phyloP scores from a whole-genome alignment of 2,888 invertebrate species.

The Macrophya alboannulata region DNA sequence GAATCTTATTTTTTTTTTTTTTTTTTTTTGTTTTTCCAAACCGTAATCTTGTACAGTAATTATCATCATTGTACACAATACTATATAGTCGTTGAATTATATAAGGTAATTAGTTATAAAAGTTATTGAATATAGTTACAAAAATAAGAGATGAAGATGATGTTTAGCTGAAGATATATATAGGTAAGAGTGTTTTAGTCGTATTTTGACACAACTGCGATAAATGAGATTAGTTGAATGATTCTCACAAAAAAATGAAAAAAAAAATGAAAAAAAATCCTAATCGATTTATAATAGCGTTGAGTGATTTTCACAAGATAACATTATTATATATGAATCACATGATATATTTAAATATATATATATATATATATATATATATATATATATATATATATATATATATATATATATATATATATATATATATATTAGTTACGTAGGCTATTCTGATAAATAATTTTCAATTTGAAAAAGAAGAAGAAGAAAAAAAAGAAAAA shows the following conservation, averaged over 20 bases:
- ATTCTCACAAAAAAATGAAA: constrained; percentile 37
- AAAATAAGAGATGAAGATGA: constrained; percentile 60
- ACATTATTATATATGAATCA: constrained; percentile 50
- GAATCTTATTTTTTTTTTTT: not conserved
- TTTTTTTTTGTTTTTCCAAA: not conserved
- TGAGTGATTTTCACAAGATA: constrained; percentile 42
- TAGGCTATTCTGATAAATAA: constrained; percentile 57
- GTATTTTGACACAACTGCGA: constrained; percentile 73
- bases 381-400: constrained; percentile 60
- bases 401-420: constrained; percentile 54
- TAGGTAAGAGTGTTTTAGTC: constrained; percentile 62
- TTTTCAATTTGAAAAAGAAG: constrained; percentile 52
- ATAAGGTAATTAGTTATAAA: constrained; percentile 57
- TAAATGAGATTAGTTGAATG: constrained; percentile 53
- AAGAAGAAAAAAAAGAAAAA: constrained; percentile 20
- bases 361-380: constrained; percentile 60
- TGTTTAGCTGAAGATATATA: constrained; percentile 1
- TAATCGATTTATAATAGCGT: constrained; percentile 38
- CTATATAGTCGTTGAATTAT: constrained; percentile 57
- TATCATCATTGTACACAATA: constrained; percentile 48
- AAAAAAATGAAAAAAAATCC: constrained; percentile 27
- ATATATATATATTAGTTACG: constrained; percentile 63
- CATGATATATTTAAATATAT: constrained; percentile 38
- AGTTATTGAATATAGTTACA: constrained; percentile 57
- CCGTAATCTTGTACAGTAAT: constrained; percentile 45